Percentiles rank a stretch among this genome's conserved stretches.
phyloP scores from a whole-genome alignment of 2,888 invertebrate genomes.

The Mythimna albipuncta region DNA sequence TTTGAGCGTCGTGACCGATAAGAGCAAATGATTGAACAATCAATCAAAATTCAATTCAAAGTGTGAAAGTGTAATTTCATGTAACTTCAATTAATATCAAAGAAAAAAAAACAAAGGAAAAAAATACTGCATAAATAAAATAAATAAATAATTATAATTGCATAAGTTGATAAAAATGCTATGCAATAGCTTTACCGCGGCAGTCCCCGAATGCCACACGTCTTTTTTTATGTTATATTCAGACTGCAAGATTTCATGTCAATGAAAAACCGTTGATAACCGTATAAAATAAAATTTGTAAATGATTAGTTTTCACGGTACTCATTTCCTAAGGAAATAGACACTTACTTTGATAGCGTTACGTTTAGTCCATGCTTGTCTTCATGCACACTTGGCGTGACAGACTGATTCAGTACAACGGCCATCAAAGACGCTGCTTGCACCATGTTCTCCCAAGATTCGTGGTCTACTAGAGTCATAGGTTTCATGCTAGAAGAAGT shows the following conservation, averaged over 20 bases:
- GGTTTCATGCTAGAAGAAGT: conserved; percentile 41
- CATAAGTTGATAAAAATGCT: no score
- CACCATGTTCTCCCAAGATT: conserved; percentile 86
- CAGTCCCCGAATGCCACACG: no score
- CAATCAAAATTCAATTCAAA: no score
- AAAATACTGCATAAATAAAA: no score
- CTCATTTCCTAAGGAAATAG: background rate
- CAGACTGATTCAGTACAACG: conserved; percentile 72
- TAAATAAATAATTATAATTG: no score
- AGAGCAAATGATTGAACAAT: no score
- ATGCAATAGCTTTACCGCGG: no score
- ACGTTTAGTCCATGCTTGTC: conserved; percentile 13
- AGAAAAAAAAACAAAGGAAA: no score
- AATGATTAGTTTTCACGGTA: background rate
- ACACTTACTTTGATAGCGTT: conserved; percentile 25
- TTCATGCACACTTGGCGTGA: conserved; percentile 2
- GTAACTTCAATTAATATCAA: no score
- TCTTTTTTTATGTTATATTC: no score
- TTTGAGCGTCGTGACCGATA: no score
- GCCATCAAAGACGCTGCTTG: conserved; percentile 83
- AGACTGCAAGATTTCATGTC: background rate
- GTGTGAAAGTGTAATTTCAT: no score
- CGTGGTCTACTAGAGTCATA: conserved; percentile 77
- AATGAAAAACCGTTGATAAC: background rate
- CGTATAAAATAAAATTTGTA: background rate